Percentiles rank a stretch among this genome's conserved stretches.
Conservation (phyloP, 1,140 invertebrate genomes). For the Aphidius gifuensis region DNA sequence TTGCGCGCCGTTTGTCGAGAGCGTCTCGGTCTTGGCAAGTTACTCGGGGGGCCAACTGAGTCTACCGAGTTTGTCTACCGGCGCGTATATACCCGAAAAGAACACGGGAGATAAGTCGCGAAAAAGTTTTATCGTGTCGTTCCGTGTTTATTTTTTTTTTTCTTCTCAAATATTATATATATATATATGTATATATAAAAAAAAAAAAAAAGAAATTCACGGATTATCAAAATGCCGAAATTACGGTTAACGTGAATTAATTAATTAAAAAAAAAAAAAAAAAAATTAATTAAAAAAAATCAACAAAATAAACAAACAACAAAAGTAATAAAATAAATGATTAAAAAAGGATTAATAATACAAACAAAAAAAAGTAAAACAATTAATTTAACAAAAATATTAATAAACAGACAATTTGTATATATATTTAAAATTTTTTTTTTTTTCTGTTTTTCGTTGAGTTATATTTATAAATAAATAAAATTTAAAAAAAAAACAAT, state of each 20-base stretch:
- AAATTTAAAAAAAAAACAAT: too few species aligned
- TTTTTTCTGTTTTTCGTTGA: too few species aligned
- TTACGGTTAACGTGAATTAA: slow-evolving; percentile 19
- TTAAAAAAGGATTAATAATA: too few species aligned
- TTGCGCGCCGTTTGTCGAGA: slow-evolving; percentile 30
- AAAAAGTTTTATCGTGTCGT: neutral
- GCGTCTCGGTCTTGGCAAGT: slow-evolving; percentile 49
- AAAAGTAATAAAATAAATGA: too few species aligned
- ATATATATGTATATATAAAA: neutral
- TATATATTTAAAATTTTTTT: too few species aligned
- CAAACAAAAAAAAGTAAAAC: too few species aligned
- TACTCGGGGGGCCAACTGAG: slow-evolving; percentile 47
- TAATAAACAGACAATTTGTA: too few species aligned
- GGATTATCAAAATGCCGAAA: slow-evolving; percentile 18
- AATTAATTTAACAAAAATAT: too few species aligned
- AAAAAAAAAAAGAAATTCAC: neutral
- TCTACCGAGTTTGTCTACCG: slow-evolving; percentile 53
- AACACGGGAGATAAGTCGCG: slow-evolving; percentile 40
- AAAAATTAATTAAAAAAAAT: too few species aligned
- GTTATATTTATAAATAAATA: too few species aligned
- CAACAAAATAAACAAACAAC: too few species aligned
- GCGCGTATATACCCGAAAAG: slow-evolving; percentile 47
- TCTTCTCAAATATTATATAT: neutral
- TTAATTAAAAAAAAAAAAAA: neutral
- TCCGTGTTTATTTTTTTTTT: slow-evolving; percentile 1